A percentile compares a stretch with the other conserved stretches of the same genome.
Evolutionary conservation across 2,113 vertebrate species (phyloP).

Genomic region (Antigone vipio): DNA sequence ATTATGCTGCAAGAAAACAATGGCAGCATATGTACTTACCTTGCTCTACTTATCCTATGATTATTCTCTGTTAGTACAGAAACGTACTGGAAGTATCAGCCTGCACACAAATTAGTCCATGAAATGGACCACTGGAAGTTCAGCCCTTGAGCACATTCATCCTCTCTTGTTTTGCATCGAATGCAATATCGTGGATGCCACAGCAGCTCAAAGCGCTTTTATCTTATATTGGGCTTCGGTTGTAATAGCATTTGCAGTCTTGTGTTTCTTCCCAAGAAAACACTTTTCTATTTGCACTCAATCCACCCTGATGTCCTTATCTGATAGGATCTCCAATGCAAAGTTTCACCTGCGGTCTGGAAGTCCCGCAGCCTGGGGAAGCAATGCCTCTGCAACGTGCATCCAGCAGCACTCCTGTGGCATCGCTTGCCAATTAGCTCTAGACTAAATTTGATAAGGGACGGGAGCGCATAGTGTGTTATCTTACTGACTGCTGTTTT

Average conservation of each 20-base stretch:
- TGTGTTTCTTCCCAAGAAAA: background rate
- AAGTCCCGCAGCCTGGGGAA: background rate
- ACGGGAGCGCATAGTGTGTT: background rate
- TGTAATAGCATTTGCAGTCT: background rate
- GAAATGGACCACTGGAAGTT: conserved; percentile 18
- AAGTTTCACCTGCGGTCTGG: background rate
- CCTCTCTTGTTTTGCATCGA: background rate
- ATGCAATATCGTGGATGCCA: background rate
- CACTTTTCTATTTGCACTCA: background rate
- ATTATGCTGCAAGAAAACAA: conserved; percentile 56
- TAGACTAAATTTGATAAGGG: background rate
- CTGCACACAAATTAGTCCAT: background rate
- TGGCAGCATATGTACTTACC: conserved; percentile 54
- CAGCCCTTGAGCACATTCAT: background rate
- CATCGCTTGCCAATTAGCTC: background rate
- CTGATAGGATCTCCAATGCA: background rate
- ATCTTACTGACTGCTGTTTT: background rate
- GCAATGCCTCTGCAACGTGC: fast-evolving
- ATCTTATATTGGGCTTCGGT: background rate
- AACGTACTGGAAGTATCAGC: background rate
- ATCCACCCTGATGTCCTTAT: background rate
- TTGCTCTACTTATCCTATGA: conserved; percentile 39
- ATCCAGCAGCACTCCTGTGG: background rate
- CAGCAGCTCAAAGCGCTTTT: background rate
- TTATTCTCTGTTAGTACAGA: conserved; percentile 20